A percentile compares a stretch with the other conserved stretches of the same genome.
These are phyloP conservation scores for Kryphioiulus occultus DNA, from an alignment of 2,888 invertebrate species.

Conservation along the genomic window DNA sequence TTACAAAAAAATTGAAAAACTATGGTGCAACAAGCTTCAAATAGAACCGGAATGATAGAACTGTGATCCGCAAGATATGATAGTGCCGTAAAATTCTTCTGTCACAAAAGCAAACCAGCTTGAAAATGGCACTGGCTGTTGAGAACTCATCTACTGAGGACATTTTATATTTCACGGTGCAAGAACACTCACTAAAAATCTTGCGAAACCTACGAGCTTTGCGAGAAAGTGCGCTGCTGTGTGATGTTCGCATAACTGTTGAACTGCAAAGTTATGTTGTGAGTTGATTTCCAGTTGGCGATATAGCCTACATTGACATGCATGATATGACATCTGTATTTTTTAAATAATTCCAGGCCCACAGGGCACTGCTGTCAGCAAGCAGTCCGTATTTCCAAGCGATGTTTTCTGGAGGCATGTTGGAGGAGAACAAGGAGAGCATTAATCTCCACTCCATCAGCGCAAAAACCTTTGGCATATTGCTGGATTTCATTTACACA, in stretches of 20 bases:
- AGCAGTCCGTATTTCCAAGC: constrained; percentile 53
- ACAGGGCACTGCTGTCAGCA: constrained; percentile 50
- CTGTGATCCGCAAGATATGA: background rate
- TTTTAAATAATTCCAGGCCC: constrained; percentile 48
- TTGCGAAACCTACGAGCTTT: constrained; percentile 38
- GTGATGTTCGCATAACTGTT: constrained; percentile 49
- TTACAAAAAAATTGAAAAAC: too few relatives aligned
- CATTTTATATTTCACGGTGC: constrained; percentile 4
- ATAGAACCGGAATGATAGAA: background rate
- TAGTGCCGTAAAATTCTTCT: background rate
- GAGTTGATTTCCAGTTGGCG: background rate
- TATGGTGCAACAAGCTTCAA: background rate
- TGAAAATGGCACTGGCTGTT: background rate
- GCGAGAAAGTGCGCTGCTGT: constrained; percentile 43
- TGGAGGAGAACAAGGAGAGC: constrained; percentile 21
- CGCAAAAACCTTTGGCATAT: constrained; percentile 29
- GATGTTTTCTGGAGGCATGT: constrained; percentile 52
- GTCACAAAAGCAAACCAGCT: background rate
- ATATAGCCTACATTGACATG: background rate
- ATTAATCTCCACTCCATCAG: constrained; percentile 47
- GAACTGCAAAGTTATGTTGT: constrained; percentile 46
- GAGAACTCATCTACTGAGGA: background rate
- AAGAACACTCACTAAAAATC: constrained; percentile 44
- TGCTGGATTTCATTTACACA: constrained; percentile 52
- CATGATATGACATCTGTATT: background rate